Conservation (phyloP, 1,140 invertebrate genomes). For the Euglossa dilemma region DNA sequence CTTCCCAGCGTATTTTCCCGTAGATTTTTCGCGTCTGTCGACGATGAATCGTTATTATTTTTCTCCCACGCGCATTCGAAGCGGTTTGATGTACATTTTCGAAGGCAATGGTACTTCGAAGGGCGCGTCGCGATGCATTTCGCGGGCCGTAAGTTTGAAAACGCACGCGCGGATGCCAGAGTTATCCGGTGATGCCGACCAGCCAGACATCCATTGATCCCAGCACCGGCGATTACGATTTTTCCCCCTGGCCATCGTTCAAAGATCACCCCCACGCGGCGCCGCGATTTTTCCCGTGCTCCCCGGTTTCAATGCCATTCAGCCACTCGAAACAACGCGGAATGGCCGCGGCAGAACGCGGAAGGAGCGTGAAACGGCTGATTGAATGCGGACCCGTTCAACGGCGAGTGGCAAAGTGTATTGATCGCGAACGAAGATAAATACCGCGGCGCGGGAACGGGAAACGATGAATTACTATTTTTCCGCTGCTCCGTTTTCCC, state of each 20-base stretch:
- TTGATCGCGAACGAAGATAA: constrained; percentile 52
- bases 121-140: too few relatives aligned
- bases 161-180: too few relatives aligned
- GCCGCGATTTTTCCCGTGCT: neutral
- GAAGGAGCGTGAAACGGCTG: constrained; percentile 30
- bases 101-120: too few relatives aligned
- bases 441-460: constrained; percentile 6
- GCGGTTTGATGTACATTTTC: too few relatives aligned
- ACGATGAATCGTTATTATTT: too few relatives aligned
- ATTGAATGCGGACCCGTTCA: constrained; percentile 41
- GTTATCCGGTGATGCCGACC: neutral
- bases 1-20: too few relatives aligned
- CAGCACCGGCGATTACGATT: neutral
- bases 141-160: too few relatives aligned
- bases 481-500: neutral
- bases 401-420: constrained; percentile 40
- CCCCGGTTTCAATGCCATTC: neutral
- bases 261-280: neutral
- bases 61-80: too few relatives aligned
- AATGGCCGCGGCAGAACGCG: constrained; percentile 18
- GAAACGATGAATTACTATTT: constrained; percentile 37
- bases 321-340: neutral
- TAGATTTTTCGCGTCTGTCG: too few relatives aligned
- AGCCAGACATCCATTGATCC: neutral
- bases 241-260: neutral